A percentile compares a stretch with the other conserved stretches of the same genome.
These are phyloP conservation scores for Phrynosoma blainvillii DNA, from an alignment of 2,113 vertebrate genomes.

Conservation along the genomic window DNA sequence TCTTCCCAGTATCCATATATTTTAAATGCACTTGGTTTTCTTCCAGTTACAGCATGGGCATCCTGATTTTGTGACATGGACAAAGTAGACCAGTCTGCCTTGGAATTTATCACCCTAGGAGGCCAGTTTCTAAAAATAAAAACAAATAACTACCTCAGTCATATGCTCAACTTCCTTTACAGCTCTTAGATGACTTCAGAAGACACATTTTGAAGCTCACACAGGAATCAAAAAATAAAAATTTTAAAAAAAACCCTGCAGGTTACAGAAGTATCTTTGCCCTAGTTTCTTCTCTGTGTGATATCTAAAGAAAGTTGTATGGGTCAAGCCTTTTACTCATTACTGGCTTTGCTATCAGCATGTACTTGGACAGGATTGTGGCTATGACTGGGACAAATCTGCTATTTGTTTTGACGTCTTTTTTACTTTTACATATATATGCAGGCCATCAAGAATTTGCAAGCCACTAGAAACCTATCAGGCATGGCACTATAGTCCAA, in stretches of 20 bases:
- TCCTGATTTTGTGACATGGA: not conserved
- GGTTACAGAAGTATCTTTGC: constrained; percentile 23
- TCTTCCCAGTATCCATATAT: not conserved
- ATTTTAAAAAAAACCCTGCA: not conserved
- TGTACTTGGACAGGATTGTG: not conserved
- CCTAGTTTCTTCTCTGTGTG: constrained; percentile 3
- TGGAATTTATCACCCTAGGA: constrained; percentile 8
- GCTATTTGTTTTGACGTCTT: not conserved
- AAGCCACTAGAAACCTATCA: not conserved
- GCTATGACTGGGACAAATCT: not conserved
- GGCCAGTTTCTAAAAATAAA: constrained; percentile 24
- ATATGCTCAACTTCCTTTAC: constrained; percentile 30
- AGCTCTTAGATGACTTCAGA: constrained; percentile 23
- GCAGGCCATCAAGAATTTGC: not conserved
- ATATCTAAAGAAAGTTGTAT: not conserved
- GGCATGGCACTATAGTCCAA: not conserved
- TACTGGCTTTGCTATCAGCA: not conserved
- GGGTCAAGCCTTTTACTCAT: not conserved
- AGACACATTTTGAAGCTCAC: constrained; percentile 7
- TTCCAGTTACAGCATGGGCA: not conserved
- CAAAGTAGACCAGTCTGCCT: not conserved
- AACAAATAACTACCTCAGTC: constrained; percentile 28
- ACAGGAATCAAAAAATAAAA: not conserved
- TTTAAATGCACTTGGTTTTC: not conserved
- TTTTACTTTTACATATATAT: not conserved